Percentiles rank a stretch among this genome's conserved stretches.
phyloP scores from a whole-genome alignment of 2,113 vertebrate genomes.

The Furnarius figulus region DNA sequence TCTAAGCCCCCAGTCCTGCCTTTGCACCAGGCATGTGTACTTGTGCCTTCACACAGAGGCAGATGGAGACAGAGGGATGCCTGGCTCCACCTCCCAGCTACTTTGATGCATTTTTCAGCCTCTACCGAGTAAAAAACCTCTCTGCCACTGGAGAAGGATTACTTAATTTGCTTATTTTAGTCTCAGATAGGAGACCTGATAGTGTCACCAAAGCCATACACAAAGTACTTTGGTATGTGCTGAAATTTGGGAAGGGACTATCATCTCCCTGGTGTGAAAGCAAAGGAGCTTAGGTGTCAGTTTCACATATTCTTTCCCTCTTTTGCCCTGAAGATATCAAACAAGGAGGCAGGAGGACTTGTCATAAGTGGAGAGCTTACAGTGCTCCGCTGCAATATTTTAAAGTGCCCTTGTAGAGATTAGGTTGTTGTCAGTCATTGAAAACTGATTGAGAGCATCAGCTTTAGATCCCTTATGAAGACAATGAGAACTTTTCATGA shows the following conservation, averaged over 20 bases:
- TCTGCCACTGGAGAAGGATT: not conserved
- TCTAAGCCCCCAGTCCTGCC: not conserved
- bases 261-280: not conserved
- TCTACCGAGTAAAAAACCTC: not conserved
- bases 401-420: not conserved
- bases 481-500: not conserved
- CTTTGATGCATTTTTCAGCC: not conserved
- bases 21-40: rapidly evolving
- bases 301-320: not conserved
- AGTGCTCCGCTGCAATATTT: not conserved
- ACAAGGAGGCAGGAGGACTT: not conserved
- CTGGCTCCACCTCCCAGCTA: not conserved
- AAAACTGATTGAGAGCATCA: not conserved
- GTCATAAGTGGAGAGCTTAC: rapidly evolving
- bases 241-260: not conserved
- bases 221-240: not conserved
- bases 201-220: not conserved
- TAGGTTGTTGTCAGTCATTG: not conserved
- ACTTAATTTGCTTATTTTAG: not conserved
- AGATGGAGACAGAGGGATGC: not conserved
- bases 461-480: not conserved
- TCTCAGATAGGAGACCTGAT: not conserved
- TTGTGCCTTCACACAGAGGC: not conserved
- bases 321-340: not conserved
- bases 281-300: not conserved